Conservation (phyloP, 1,140 invertebrate genomes). For the Hermetia illucens region DNA sequence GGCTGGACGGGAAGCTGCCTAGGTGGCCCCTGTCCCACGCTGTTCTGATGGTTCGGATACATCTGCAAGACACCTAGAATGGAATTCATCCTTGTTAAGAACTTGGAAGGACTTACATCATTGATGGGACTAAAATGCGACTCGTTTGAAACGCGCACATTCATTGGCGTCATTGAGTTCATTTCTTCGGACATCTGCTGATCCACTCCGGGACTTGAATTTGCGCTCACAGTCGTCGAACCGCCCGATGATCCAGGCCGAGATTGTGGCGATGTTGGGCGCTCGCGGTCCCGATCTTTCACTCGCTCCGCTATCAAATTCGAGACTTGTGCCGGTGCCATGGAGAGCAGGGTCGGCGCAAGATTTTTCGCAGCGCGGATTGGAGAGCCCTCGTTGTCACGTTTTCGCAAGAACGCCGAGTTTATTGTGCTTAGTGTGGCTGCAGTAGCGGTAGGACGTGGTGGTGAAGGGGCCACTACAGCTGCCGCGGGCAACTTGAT, state of each 20-base stretch:
- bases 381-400: constrained; percentile 40
- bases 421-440: constrained; percentile 12
- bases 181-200: constrained; percentile 45
- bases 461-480: constrained; percentile 8
- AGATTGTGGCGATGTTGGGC: constrained; percentile 18
- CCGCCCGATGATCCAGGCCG: constrained; percentile 35
- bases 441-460: neutral
- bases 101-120: constrained; percentile 13
- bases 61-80: constrained; percentile 10
- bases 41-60: constrained; percentile 17
- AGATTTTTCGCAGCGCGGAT: constrained; percentile 41
- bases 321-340: constrained; percentile 35
- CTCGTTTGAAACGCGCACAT: constrained; percentile 10
- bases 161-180: constrained; percentile 12
- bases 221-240: constrained; percentile 64
- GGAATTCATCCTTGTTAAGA: constrained; percentile 1
- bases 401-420: constrained; percentile 24
- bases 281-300: constrained; percentile 34
- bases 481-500: constrained; percentile 22
- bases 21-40: neutral
- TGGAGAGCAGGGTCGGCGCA: constrained; percentile 37
- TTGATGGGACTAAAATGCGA: constrained; percentile 29
- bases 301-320: constrained; percentile 11
- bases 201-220: constrained; percentile 54
- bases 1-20: constrained; percentile 13